Percentiles rank a stretch among this genome's conserved stretches.
phyloP scores from a whole-genome alignment of 2,113 vertebrate species.

The Psettodes erumei region DNA sequence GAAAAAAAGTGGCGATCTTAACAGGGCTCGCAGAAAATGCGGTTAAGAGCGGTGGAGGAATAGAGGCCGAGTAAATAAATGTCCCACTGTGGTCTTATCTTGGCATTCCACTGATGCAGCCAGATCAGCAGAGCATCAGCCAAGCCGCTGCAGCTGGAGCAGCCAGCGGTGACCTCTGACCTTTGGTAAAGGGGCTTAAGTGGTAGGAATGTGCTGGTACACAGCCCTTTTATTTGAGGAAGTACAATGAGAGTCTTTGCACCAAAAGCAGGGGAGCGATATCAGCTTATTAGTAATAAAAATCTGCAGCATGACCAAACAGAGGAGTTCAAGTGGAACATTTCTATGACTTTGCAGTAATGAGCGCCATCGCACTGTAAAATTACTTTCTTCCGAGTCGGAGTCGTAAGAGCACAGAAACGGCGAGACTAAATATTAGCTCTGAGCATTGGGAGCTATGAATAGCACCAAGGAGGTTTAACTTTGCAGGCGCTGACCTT shows the following conservation, averaged over 20 bases:
- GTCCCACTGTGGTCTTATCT: slow-evolving; percentile 65
- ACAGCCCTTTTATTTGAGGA: slow-evolving; percentile 35
- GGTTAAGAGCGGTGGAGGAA: neutral
- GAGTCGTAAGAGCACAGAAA: slow-evolving; percentile 17
- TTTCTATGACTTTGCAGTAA: slow-evolving; percentile 18
- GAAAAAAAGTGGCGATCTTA: slow-evolving; percentile 8
- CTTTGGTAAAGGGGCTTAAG: slow-evolving; percentile 62
- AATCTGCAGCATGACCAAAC: slow-evolving; percentile 16
- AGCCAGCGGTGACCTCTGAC: slow-evolving; percentile 69
- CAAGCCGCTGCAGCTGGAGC: slow-evolving; percentile 65
- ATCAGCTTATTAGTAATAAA: slow-evolving; percentile 26
- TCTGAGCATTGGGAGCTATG: slow-evolving; percentile 46
- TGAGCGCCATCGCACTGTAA: slow-evolving; percentile 1
- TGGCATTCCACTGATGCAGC: slow-evolving; percentile 73
- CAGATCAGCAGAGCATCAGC: slow-evolving; percentile 70
- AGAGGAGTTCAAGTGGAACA: slow-evolving; percentile 18
- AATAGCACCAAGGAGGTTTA: slow-evolving; percentile 60
- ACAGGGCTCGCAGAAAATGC: slow-evolving; percentile 17
- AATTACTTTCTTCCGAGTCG: slow-evolving; percentile 12
- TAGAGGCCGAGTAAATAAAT: slow-evolving; percentile 41
- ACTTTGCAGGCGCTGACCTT: slow-evolving; percentile 66
- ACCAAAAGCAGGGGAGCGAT: neutral
- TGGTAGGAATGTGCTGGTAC: slow-evolving; percentile 72
- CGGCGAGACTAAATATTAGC: slow-evolving; percentile 53
- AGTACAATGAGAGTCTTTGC: slow-evolving; percentile 64